Evolutionary conservation across 2,113 vertebrate genomes (phyloP).

Genomic region (Hypomesus transpacificus): DNA sequence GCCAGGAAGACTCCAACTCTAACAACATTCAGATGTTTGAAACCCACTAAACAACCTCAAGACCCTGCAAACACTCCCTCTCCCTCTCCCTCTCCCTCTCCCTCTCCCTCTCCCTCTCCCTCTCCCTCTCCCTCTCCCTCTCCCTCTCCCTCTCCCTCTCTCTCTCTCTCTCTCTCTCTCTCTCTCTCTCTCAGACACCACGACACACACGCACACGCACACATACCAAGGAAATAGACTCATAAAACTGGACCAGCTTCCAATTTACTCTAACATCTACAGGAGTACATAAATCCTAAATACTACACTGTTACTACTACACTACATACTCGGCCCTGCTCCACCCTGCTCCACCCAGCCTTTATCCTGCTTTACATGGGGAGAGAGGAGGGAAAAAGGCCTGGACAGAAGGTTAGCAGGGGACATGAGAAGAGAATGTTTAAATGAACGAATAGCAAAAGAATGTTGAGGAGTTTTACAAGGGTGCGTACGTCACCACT

Average conservation of each 20-base stretch:
- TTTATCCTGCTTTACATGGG: too few species aligned
- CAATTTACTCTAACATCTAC: constrained; percentile 1
- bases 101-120: neutral
- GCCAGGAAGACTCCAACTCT: neutral
- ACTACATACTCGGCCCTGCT: too few species aligned
- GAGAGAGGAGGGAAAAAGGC: too few species aligned
- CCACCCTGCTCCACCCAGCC: too few species aligned
- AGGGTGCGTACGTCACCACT: neutral
- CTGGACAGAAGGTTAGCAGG: neutral
- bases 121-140: neutral
- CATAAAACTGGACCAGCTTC: constrained; percentile 1
- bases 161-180: neutral
- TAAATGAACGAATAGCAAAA: neutral
- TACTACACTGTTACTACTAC: too few species aligned
- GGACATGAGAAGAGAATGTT: neutral
- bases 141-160: neutral
- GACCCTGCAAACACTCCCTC: neutral
- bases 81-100: neutral
- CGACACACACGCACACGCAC: neutral
- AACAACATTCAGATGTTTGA: constrained; percentile 5
- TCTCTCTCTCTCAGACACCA: neutral
- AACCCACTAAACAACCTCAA: constrained; percentile 2
- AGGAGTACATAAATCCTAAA: neutral
- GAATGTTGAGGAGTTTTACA: constrained; percentile 1
- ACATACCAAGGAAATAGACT: neutral